These are phyloP conservation scores for Chiroxiphia lanceolata DNA, from an alignment of 2,797 vertebrate species.

Conservation along the genomic window DNA sequence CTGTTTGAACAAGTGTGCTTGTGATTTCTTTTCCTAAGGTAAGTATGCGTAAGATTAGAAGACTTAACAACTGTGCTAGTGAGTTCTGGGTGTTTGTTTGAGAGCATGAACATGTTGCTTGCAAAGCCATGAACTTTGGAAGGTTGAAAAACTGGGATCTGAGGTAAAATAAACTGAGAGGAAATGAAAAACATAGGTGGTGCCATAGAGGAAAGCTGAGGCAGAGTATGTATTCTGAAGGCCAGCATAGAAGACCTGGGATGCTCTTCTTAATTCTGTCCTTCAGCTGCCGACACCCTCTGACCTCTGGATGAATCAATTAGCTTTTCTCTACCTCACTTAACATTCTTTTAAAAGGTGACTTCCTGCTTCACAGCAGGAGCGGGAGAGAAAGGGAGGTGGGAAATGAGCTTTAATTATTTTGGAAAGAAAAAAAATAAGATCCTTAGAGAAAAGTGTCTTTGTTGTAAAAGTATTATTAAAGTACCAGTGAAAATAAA, in stretches of 20 bases:
- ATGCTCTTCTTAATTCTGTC: neutral
- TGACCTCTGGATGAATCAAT: slow-evolving; percentile 52
- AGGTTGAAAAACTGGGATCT: neutral
- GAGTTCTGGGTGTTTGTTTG: slow-evolving; percentile 47
- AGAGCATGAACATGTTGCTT: slow-evolving; percentile 19
- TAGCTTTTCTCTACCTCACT: slow-evolving; percentile 27
- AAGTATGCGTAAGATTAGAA: slow-evolving; percentile 35
- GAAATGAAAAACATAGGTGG: neutral
- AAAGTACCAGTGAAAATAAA: neutral
- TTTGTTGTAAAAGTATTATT: neutral
- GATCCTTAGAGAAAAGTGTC: neutral
- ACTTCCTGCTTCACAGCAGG: slow-evolving; percentile 51
- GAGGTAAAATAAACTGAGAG: neutral
- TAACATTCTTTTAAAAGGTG: neutral
- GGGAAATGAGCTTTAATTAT: neutral
- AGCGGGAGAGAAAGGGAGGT: neutral
- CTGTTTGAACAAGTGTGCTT: slow-evolving; percentile 69
- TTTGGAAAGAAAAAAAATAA: neutral
- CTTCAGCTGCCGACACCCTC: neutral
- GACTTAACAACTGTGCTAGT: slow-evolving; percentile 35
- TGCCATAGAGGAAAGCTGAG: neutral
- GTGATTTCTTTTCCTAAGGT: slow-evolving; percentile 63
- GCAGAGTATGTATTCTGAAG: neutral
- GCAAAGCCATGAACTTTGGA: slow-evolving; percentile 6
- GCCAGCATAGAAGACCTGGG: neutral